phyloP scores from a whole-genome alignment of 2,113 vertebrate species.

The Physeter macrocephalus region DNA sequence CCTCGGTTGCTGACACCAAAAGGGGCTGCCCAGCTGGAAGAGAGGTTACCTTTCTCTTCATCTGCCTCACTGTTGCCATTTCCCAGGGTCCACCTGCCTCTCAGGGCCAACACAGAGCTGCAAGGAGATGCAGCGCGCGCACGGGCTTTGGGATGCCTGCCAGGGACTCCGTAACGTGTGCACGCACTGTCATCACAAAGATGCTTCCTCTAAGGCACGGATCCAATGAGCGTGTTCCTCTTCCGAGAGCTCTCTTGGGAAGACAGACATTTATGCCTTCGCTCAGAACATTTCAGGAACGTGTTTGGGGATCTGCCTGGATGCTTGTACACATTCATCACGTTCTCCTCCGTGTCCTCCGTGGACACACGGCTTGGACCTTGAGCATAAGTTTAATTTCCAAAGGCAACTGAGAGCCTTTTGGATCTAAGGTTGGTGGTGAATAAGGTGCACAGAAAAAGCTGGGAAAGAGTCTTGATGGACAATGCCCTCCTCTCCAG shows the following conservation, averaged over 20 bases:
- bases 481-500: background rate
- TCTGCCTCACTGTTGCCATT: background rate
- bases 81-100: background rate
- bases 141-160: background rate
- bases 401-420: background rate
- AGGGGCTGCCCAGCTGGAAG: background rate
- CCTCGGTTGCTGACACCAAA: background rate
- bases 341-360: background rate
- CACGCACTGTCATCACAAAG: background rate
- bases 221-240: background rate
- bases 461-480: background rate
- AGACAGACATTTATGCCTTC: background rate
- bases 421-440: background rate
- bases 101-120: background rate
- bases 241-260: background rate
- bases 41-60: slow-evolving; percentile 31
- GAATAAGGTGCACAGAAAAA: background rate
- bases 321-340: background rate
- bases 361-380: background rate
- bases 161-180: background rate
- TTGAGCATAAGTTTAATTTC: background rate
- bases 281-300: background rate
- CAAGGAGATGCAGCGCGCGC: fast-evolving
- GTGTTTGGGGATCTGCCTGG: background rate
- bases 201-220: background rate